These are phyloP conservation scores for Coboldia fuscipes DNA, from an alignment of 1,140 invertebrate species.

Conservation along the genomic window DNA sequence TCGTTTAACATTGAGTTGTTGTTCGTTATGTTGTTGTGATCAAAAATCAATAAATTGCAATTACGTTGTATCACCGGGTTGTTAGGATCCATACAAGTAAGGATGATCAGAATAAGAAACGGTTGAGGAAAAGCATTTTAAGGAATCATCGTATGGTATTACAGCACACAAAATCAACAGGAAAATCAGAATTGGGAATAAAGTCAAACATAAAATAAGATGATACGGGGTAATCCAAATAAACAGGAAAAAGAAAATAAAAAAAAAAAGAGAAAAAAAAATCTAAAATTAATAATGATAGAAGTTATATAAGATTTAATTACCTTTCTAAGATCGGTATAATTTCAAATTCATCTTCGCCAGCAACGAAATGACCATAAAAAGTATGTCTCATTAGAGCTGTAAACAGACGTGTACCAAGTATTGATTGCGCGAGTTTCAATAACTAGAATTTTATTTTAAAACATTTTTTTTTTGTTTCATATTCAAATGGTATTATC, in stretches of 20 bases:
- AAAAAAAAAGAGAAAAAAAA: slow-evolving; percentile 17
- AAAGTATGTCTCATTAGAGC: slow-evolving; percentile 67
- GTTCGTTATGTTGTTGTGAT: too few relatives aligned
- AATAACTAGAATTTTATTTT: slow-evolving; percentile 67
- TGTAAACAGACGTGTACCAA: slow-evolving; percentile 63
- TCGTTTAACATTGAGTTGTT: too few relatives aligned
- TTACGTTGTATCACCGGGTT: too few relatives aligned
- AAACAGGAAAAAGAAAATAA: slow-evolving; percentile 11
- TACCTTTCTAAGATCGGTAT: slow-evolving; percentile 20
- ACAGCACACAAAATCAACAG: too few relatives aligned
- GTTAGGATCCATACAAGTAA: too few relatives aligned
- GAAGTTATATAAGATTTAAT: slow-evolving; percentile 5
- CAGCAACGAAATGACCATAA: slow-evolving; percentile 93
- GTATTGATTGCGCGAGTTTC: slow-evolving; percentile 43
- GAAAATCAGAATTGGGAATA: too few relatives aligned
- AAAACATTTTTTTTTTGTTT: too few relatives aligned
- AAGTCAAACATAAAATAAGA: background rate
- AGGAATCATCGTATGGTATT: too few relatives aligned
- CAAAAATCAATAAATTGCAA: too few relatives aligned
- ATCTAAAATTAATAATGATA: slow-evolving; percentile 8
- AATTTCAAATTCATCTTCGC: slow-evolving; percentile 32
- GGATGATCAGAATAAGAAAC: background rate
- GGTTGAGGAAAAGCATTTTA: too few relatives aligned
- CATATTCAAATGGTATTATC: too few relatives aligned
- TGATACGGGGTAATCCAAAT: background rate